Evolutionary conservation across 2,113 vertebrate genomes (phyloP).

Genomic region (Bos indicus): DNA sequence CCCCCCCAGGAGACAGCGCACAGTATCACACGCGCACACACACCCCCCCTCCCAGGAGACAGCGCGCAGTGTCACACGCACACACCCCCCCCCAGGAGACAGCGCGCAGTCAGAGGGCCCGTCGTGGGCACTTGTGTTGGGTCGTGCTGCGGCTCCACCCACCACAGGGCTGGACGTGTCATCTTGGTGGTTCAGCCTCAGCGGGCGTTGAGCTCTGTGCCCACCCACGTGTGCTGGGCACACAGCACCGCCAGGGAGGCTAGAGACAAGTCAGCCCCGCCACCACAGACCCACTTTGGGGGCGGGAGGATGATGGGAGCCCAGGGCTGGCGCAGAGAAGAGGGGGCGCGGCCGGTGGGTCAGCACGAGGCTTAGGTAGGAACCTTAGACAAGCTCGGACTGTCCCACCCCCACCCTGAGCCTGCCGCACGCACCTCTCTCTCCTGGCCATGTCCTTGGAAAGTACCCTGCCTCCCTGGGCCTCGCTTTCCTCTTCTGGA

Average conservation of each 20-base stretch:
- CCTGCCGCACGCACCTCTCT: rapidly evolving
- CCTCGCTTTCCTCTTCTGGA: not conserved
- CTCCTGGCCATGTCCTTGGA: not conserved
- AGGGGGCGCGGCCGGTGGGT: no score
- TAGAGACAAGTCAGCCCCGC: not conserved
- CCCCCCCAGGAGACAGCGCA: rapidly evolving
- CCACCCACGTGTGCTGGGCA: not conserved
- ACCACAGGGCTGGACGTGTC: rapidly evolving
- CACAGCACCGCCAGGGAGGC: not conserved
- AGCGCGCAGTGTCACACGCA: no score
- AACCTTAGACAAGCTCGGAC: rapidly evolving
- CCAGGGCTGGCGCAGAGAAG: not conserved
- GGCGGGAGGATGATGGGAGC: not conserved
- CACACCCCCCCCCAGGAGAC: not conserved
- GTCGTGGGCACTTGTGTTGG: no score
- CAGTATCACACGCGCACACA: rapidly evolving
- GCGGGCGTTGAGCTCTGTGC: not conserved
- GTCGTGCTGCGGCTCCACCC: not conserved
- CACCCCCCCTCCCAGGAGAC: no score
- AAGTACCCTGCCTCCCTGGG: not conserved
- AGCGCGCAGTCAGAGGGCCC: not conserved
- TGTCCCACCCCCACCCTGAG: rapidly evolving
- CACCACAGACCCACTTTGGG: no score
- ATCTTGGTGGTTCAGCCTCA: not conserved
- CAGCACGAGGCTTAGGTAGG: not conserved